Evolutionary conservation across 1,140 invertebrate genomes (phyloP).

Genomic region (Hirudo medicinalis): DNA sequence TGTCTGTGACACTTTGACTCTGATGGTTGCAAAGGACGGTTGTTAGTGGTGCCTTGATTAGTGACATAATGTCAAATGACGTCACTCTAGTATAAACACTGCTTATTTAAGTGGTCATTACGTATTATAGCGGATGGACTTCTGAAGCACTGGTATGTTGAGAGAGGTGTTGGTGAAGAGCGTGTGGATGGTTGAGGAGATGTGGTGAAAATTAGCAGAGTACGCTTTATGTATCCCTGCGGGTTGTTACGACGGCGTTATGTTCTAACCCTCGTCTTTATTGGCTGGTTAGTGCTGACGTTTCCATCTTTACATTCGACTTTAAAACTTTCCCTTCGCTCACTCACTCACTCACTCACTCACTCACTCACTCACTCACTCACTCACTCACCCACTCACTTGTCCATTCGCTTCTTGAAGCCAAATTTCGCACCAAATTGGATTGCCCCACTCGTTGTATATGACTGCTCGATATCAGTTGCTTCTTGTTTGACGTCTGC

Average conservation of each 20-base stretch:
- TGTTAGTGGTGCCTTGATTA: too few relatives aligned
- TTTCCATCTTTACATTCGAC: background rate
- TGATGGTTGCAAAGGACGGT: too few relatives aligned
- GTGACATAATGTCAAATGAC: too few relatives aligned
- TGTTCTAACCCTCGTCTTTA: background rate
- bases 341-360: slow-evolving; percentile 3
- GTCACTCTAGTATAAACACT: too few relatives aligned
- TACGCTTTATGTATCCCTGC: background rate
- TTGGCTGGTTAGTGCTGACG: background rate
- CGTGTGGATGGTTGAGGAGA: too few relatives aligned
- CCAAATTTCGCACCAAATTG: background rate
- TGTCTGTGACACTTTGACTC: too few relatives aligned
- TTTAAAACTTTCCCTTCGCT: background rate
- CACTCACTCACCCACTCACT: slow-evolving; percentile 8
- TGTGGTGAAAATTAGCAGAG: too few relatives aligned
- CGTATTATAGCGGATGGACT: too few relatives aligned
- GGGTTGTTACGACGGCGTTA: background rate
- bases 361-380: slow-evolving; percentile 7
- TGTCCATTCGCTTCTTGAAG: background rate
- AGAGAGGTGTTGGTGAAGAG: too few relatives aligned
- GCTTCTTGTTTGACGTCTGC: background rate
- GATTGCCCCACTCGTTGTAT: background rate
- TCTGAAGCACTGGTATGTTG: too few relatives aligned
- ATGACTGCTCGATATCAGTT: background rate
- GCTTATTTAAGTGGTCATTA: too few relatives aligned